These are phyloP conservation scores for Xestia rhomboidea DNA, from an alignment of 2,888 invertebrate species.

Conservation along the genomic window DNA sequence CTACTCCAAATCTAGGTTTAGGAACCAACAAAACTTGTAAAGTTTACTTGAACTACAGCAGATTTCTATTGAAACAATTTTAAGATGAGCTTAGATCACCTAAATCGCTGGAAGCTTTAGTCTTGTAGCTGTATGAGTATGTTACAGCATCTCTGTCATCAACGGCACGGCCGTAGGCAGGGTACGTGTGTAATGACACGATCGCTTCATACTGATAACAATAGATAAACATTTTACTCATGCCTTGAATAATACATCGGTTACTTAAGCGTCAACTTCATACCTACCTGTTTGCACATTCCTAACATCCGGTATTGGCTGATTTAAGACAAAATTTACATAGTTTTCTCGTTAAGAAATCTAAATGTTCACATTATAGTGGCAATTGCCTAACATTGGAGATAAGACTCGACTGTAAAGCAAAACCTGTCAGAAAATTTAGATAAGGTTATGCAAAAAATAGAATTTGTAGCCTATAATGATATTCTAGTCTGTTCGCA, in stretches of 20 bases:
- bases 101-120: conserved; percentile 61
- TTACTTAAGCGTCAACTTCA: conserved; percentile 70
- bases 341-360: conserved; percentile 59
- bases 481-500: conserved; percentile 35
- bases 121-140: conserved; percentile 59
- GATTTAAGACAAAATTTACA: conserved; percentile 58
- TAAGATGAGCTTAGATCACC: neutral
- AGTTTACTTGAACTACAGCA: neutral
- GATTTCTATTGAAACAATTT: neutral
- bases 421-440: conserved; percentile 48
- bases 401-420: conserved; percentile 52
- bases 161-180: conserved; percentile 82
- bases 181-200: conserved; percentile 86
- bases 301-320: conserved; percentile 52
- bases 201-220: conserved; percentile 84
- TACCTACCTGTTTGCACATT: conserved; percentile 53
- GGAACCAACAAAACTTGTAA: too few species aligned
- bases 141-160: conserved; percentile 78
- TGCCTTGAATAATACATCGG: conserved; percentile 80
- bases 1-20: neutral
- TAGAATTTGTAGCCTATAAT: conserved; percentile 35
- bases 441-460: conserved; percentile 51
- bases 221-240: conserved; percentile 83
- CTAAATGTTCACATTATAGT: conserved; percentile 53
- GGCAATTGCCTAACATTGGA: conserved; percentile 54